Evolutionary conservation across 2,797 vertebrate species (phyloP).

Genomic region (Champsocephalus esox): DNA sequence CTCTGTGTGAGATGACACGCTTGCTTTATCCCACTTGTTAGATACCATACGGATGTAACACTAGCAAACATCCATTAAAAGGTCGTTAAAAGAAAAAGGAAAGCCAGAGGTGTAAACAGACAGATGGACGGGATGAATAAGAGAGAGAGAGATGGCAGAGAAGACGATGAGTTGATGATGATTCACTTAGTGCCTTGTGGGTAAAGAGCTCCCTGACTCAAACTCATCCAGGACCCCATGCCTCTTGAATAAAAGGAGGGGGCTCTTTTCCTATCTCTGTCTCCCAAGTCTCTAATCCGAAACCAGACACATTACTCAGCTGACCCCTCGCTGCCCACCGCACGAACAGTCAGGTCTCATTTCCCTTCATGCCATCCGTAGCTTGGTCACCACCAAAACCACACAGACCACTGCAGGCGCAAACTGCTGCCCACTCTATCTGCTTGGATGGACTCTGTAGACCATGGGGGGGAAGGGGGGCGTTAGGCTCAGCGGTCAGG

Average conservation of each 20-base stretch:
- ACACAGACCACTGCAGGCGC: slow-evolving; percentile 72
- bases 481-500: slow-evolving; percentile 22
- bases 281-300: slow-evolving; percentile 66
- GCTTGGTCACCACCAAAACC: slow-evolving; percentile 72
- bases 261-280: slow-evolving; percentile 35
- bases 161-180: slow-evolving; percentile 57
- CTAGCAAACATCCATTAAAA: background rate
- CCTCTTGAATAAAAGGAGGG: slow-evolving; percentile 60
- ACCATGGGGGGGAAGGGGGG: slow-evolving; percentile 24
- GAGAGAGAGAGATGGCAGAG: slow-evolving; percentile 25
- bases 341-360: slow-evolving; percentile 79
- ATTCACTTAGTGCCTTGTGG: slow-evolving; percentile 73
- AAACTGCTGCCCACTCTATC: slow-evolving; percentile 70
- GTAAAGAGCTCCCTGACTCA: slow-evolving; percentile 66
- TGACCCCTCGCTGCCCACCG: slow-evolving; percentile 71
- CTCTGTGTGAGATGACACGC: background rate
- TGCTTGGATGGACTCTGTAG: slow-evolving; percentile 66
- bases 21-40: slow-evolving; percentile 4
- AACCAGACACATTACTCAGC: slow-evolving; percentile 78
- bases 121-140: slow-evolving; percentile 31
- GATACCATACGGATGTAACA: slow-evolving; percentile 7
- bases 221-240: slow-evolving; percentile 57
- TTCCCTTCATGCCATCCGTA: slow-evolving; percentile 73
- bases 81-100: slow-evolving; percentile 19
- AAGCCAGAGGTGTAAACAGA: slow-evolving; percentile 47